Evolutionary conservation across 2,797 vertebrate genomes (phyloP), one percentile per base, ranked within the genome.

Genomic region (Melanotaenia maccullochi): DNA sequence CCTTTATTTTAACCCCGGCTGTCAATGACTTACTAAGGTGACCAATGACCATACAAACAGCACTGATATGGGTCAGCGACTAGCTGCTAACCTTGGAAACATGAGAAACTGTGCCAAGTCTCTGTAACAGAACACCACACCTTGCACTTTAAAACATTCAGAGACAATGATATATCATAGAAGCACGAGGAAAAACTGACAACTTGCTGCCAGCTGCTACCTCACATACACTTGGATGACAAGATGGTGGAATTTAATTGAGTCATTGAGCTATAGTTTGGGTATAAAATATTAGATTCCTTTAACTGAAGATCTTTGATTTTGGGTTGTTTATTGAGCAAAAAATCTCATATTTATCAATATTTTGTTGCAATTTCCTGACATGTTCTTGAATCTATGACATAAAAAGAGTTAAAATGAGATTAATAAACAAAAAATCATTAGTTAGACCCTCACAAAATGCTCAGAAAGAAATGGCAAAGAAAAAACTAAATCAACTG

Each of bases 91-190:
- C 81, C 73, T 78, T 68, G 60, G 73, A 71, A 76, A 70, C 42
- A 55, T 42, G 56, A 65, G 66, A 73, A 56, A 35, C 40, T 4
- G 25, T 5, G 33, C 32, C 2, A 6, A 67, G 72, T 60, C 79
- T 86, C 75, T 65, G 76, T 72, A 85, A 87, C 58, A 9, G 0
- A 78, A 82, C 69, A 61, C 78, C 75, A 71, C 84, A 67, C 81
- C 75, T 82, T 64, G 55, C 83, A 81, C 76, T 88, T 79, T 71
- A 84, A 86, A 79, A 82, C 63, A 62, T 7, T 5, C 73, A 13
- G 20, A 79, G 69, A 79, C 77, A 73, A 75, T 65, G 60, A 62
- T n/a, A 25, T 33, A 65, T n/a, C 40, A 67, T 30, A 73, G 60
- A 68, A 24, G 44, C 65, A 42, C 24, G 61, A 64, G 75, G 66